phyloP scores from a whole-genome alignment of 2,797 vertebrate species.

The Poecilia picta region DNA sequence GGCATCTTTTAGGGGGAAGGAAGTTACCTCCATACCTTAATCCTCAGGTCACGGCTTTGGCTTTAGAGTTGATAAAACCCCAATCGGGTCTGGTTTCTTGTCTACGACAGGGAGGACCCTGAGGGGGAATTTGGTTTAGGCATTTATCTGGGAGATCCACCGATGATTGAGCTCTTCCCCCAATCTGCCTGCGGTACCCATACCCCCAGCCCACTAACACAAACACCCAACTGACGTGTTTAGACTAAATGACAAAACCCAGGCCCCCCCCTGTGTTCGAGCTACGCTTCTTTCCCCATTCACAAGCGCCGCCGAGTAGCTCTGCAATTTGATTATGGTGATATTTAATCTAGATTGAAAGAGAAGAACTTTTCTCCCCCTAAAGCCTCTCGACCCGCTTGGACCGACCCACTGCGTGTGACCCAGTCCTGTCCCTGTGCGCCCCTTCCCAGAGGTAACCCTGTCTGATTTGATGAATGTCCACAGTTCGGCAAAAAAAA shows the following conservation, averaged over 20 bases:
- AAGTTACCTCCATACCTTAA: constrained; percentile 31
- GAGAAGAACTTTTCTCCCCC: constrained; percentile 66
- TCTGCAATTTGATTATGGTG: constrained; percentile 80
- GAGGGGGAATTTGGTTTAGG: constrained; percentile 72
- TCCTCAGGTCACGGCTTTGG: constrained; percentile 23
- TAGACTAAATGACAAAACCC: constrained; percentile 82
- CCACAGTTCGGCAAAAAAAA: constrained; percentile 67
- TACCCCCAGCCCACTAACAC: constrained; percentile 76
- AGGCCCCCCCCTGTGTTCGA: constrained; percentile 74
- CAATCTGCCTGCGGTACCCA: constrained; percentile 52
- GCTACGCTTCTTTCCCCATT: constrained; percentile 65
- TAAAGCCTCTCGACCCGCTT: constrained; percentile 48
- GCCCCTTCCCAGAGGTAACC: constrained; percentile 70
- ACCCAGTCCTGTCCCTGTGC: constrained; percentile 72
- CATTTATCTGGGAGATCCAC: constrained; percentile 82
- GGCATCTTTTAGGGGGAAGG: constrained; percentile 21
- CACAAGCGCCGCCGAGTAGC: constrained; percentile 63
- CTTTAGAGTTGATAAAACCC: constrained; percentile 47
- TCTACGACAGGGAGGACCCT: constrained; percentile 62
- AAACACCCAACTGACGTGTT: constrained; percentile 81
- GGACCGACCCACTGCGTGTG: constrained; percentile 70
- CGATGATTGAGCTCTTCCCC: constrained; percentile 74
- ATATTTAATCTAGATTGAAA: constrained; percentile 85
- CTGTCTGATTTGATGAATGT: constrained; percentile 83
- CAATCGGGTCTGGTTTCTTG: constrained; percentile 43